Conservation (phyloP, 2,113 vertebrate species). For the Micromys minutus region DNA sequence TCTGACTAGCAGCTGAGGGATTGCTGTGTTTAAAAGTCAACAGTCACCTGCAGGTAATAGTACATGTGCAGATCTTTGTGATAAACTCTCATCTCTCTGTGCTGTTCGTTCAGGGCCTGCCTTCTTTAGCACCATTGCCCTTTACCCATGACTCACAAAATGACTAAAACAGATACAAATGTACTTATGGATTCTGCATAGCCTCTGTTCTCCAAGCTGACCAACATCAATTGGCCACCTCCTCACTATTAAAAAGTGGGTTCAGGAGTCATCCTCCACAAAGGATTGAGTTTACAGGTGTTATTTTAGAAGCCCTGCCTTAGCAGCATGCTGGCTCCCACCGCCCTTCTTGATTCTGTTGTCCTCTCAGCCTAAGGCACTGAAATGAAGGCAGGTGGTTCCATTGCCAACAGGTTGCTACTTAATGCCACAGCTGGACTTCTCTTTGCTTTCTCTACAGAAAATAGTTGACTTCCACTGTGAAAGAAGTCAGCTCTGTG, state of each 20-base stretch:
- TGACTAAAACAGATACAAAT: not conserved
- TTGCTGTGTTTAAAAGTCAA: not conserved
- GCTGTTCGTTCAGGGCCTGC: not conserved
- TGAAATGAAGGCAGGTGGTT: not conserved
- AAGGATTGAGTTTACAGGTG: not conserved
- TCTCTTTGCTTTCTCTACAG: not conserved
- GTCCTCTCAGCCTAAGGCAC: not conserved
- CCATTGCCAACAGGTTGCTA: not conserved
- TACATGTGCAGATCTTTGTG: not conserved
- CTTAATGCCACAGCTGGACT: not conserved
- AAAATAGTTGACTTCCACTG: not conserved
- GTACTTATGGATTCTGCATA: not conserved
- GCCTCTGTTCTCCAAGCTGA: not conserved
- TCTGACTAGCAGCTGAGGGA: not conserved
- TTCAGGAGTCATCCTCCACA: not conserved
- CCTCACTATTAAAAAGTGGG: not conserved
- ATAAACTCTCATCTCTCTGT: not conserved
- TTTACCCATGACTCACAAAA: not conserved
- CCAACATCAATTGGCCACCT: not conserved
- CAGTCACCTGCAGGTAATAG: not conserved
- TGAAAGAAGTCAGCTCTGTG: not conserved
- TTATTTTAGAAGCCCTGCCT: not conserved
- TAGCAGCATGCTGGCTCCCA: not conserved
- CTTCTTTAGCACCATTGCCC: not conserved
- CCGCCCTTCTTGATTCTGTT: not conserved